Conservation (phyloP, 2,113 vertebrate genomes). For the Poeciliopsis retropinna region DNA sequence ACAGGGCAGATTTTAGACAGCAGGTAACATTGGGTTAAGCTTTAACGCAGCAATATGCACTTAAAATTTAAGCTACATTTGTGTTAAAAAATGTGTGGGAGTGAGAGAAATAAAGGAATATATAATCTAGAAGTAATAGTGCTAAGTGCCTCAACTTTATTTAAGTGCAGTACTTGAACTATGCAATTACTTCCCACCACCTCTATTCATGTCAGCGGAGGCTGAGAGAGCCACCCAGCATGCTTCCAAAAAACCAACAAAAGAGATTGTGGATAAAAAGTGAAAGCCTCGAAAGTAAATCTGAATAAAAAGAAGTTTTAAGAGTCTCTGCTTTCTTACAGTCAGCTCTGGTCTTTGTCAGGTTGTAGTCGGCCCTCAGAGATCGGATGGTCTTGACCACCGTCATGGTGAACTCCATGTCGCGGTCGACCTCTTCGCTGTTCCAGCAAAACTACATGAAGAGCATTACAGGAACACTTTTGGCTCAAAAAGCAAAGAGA, state of each 20-base stretch:
- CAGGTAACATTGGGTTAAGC: background rate
- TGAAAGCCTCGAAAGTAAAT: background rate
- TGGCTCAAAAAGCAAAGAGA: background rate
- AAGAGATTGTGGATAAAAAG: background rate
- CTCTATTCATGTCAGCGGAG: background rate
- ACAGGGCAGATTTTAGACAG: background rate
- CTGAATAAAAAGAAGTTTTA: background rate
- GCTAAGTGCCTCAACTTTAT: conserved; percentile 5
- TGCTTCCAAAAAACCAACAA: background rate
- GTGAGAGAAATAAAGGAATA: background rate
- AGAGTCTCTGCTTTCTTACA: conserved; percentile 77
- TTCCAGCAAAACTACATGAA: conserved; percentile 85
- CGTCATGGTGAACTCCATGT: conserved; percentile 85
- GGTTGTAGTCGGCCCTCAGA: conserved; percentile 89
- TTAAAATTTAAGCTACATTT: background rate
- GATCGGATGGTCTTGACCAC: conserved; percentile 86
- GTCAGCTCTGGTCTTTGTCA: conserved; percentile 87
- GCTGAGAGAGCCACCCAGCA: background rate
- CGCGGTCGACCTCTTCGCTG: conserved; percentile 80
- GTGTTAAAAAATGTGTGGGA: background rate
- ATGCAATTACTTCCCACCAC: background rate
- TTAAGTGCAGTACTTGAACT: background rate
- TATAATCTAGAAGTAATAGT: conserved; percentile 3
- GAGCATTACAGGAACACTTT: conserved; percentile 1
- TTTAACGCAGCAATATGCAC: background rate